Percentiles rank a stretch among this genome's conserved stretches.
Conservation (phyloP, 2,113 vertebrate species). For the Hipposideros armiger region DNA sequence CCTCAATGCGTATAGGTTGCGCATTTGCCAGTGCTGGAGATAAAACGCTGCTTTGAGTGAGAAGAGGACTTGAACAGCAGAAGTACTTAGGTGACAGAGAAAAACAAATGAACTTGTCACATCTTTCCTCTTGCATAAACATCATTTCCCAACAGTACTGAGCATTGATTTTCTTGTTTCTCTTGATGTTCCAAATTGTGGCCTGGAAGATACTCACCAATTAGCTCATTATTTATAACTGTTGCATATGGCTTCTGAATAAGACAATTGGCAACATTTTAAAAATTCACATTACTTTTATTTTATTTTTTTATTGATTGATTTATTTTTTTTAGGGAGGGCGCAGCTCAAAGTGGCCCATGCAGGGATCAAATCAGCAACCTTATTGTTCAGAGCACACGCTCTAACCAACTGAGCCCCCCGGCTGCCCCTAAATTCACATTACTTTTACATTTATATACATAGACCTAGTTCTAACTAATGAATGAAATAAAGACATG, state of each 20-base stretch:
- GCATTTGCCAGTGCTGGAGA: background rate
- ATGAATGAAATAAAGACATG: background rate
- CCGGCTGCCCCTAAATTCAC: background rate
- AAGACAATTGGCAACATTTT: background rate
- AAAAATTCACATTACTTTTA: background rate
- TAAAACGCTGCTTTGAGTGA: background rate
- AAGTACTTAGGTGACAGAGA: background rate
- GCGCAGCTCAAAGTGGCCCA: too few species aligned
- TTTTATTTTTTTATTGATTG: too few species aligned
- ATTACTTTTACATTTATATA: slow-evolving; percentile 10
- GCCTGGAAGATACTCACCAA: slow-evolving; percentile 16
- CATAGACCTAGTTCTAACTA: background rate
- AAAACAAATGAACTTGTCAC: background rate
- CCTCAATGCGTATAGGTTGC: background rate
- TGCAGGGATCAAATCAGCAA: too few species aligned
- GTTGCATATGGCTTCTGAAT: background rate
- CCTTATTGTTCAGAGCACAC: too few species aligned
- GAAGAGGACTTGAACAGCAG: background rate
- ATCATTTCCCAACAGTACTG: background rate
- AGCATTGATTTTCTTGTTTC: background rate
- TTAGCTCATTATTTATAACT: background rate
- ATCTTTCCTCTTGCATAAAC: background rate
- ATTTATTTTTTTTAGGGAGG: too few species aligned
- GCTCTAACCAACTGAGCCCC: too few species aligned
- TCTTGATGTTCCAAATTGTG: background rate